Percentiles rank a stretch among this genome's conserved stretches.
Conservation (phyloP, 2,113 vertebrate genomes). For the Pollimyrus isidori region DNA sequence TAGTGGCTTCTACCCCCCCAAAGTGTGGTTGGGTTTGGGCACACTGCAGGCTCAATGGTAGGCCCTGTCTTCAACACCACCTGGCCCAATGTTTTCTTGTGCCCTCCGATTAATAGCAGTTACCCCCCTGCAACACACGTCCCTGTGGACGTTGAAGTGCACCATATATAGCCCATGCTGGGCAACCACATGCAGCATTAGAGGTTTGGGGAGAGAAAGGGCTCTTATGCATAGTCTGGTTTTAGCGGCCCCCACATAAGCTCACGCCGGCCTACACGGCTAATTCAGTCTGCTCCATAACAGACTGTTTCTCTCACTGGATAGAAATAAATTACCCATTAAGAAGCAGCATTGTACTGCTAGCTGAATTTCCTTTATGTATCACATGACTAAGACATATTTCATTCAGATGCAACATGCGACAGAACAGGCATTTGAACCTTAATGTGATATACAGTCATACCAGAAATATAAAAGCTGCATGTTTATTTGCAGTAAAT, state of each 20-base stretch:
- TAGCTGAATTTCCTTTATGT: background rate
- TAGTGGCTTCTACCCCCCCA: constrained; percentile 17
- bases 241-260: constrained; percentile 44
- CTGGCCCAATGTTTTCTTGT: background rate
- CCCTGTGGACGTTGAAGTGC: constrained; percentile 7
- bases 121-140: background rate
- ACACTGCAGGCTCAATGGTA: constrained; percentile 35
- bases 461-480: background rate
- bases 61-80: constrained; percentile 42
- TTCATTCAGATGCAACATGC: background rate
- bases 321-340: background rate
- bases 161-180: constrained; percentile 48
- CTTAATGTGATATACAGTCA: background rate
- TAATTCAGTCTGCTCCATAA: background rate
- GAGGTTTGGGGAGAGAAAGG: constrained; percentile 44
- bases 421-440: background rate
- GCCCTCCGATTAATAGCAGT: background rate
- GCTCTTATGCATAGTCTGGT: constrained; percentile 34
- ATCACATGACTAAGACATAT: background rate
- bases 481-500: background rate
- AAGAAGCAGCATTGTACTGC: background rate
- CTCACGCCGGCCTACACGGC: background rate
- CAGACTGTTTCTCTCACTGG: background rate
- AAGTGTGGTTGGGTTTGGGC: background rate
- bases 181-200: constrained; percentile 49